These are phyloP conservation scores for Eurystomus gularis DNA, from an alignment of 2,113 vertebrate species.

Conservation along the genomic window DNA sequence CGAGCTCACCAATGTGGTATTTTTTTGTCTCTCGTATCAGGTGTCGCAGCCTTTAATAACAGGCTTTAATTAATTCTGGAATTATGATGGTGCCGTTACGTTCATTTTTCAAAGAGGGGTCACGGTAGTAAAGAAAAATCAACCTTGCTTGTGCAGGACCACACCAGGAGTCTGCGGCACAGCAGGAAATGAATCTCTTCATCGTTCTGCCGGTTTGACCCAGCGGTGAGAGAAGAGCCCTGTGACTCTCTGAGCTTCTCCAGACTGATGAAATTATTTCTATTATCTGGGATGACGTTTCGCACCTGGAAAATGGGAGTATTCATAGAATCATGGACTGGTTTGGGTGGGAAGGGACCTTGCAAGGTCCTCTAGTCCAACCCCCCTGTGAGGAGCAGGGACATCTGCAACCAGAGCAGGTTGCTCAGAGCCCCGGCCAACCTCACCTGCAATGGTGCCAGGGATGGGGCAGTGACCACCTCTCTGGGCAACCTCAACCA, in stretches of 20 bases:
- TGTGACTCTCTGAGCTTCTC: neutral
- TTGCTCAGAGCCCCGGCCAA: too few species aligned
- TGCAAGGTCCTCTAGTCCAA: neutral
- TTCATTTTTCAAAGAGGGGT: constrained; percentile 13
- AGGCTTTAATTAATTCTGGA: constrained; percentile 30
- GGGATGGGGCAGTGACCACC: too few species aligned
- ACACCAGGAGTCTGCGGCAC: neutral
- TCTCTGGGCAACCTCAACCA: too few species aligned
- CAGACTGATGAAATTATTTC: neutral
- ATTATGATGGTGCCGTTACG: neutral
- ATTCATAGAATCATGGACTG: neutral
- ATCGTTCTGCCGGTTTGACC: neutral
- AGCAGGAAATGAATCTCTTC: constrained; percentile 29
- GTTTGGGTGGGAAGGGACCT: neutral
- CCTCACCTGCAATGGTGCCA: too few species aligned
- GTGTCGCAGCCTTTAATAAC: constrained; percentile 31
- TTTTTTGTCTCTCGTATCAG: neutral
- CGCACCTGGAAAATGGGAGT: neutral
- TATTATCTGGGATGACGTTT: neutral
- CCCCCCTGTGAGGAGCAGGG: too few species aligned
- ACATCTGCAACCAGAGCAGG: neutral
- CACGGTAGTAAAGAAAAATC: neutral
- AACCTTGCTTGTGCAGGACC: neutral
- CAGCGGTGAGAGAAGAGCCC: neutral
- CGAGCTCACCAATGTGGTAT: neutral